Percentiles rank a stretch among this genome's conserved stretches.
phyloP scores from a whole-genome alignment of 2,888 invertebrate genomes.

The Dolichopus griseipennis region DNA sequence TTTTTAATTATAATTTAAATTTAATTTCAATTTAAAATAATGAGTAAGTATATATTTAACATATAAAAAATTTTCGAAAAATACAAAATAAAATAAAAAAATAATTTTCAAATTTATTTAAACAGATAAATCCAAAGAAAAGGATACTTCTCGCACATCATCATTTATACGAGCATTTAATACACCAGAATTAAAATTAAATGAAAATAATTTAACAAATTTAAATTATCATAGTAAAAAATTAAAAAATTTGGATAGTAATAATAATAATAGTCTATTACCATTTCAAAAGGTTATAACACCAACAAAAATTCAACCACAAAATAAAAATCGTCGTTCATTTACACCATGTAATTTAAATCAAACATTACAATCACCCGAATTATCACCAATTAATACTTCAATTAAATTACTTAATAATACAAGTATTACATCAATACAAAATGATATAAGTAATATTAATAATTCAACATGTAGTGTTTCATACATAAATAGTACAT shows the following conservation, averaged over 20 bases:
- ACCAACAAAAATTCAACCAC: constrained; percentile 4
- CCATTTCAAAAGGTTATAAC: no score
- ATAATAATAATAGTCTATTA: no score
- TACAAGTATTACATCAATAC: not conserved
- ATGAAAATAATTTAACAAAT: not conserved
- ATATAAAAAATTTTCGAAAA: no score
- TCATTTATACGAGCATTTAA: not conserved
- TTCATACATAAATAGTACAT: not conserved
- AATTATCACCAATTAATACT: not conserved
- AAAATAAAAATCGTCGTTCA: not conserved
- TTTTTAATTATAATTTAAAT: no score
- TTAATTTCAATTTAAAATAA: no score
- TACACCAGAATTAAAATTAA: not conserved
- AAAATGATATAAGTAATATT: not conserved
- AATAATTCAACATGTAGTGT: not conserved
- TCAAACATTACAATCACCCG: not conserved
- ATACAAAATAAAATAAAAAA: no score
- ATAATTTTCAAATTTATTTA: no score
- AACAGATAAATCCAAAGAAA: no score
- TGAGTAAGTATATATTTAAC: no score
- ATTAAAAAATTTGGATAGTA: no score
- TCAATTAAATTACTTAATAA: not conserved
- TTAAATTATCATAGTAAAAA: no score
- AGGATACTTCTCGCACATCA: no score
- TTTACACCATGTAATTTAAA: constrained; percentile 9